Percentiles rank a stretch among this genome's conserved stretches.
Evolutionary conservation across 2,113 vertebrate genomes (phyloP).

Genomic region (Terrapene triunguis): DNA sequence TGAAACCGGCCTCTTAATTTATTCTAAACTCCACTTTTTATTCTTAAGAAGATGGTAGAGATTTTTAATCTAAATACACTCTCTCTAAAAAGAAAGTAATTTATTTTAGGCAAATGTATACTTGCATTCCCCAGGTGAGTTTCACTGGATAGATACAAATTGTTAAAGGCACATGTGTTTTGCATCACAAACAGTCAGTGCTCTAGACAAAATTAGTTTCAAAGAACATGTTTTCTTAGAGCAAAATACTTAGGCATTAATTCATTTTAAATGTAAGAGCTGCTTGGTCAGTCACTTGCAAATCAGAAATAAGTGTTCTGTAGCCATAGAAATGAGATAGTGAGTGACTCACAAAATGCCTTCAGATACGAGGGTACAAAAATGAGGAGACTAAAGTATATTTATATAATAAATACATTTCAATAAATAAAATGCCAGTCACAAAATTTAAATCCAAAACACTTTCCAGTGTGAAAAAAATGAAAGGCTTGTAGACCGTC

Average conservation of each 20-base stretch:
- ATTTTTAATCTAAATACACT: not conserved
- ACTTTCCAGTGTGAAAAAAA: not conserved
- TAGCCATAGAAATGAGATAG: not conserved
- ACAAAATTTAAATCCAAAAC: not conserved
- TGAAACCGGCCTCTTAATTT: not conserved
- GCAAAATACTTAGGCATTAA: not conserved
- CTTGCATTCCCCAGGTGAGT: not conserved
- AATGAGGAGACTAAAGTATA: not conserved
- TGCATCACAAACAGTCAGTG: not conserved
- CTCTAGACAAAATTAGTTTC: not conserved
- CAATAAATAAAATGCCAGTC: not conserved
- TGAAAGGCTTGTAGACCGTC: not conserved
- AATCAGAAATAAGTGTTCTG: not conserved
- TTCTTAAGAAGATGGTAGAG: not conserved
- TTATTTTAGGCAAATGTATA: not conserved
- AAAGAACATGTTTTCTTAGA: not conserved
- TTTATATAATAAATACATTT: not conserved
- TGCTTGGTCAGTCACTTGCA: not conserved
- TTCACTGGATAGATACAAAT: not conserved
- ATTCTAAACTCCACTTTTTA: not conserved
- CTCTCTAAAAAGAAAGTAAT: not conserved
- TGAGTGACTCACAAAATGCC: not conserved
- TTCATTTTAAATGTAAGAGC: not conserved
- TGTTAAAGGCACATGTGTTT: not conserved
- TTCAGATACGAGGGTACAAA: not conserved